Evolutionary conservation across 2,888 invertebrate species (phyloP), one percentile per base, ranked within the genome.

Genomic region (Agrilus cyanescens): DNA sequence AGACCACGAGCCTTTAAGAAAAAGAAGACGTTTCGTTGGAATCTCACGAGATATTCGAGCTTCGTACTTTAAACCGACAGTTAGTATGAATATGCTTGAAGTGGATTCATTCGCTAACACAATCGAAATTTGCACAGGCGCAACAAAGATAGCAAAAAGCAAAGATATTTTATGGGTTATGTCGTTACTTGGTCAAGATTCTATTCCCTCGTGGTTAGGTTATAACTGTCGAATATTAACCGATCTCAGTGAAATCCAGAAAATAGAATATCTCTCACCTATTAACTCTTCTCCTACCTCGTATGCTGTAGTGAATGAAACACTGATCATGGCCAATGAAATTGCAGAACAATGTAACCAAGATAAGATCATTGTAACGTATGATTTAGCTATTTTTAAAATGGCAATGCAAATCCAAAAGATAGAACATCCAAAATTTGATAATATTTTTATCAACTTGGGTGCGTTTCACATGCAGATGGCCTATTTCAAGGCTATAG

Each of bases 241-340:
- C 30, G 52, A 56, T 38, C 13, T 36, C 10, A 57, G 53, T 40
- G 38, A 49, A 38, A 53, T 34, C 6, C 57, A 58, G 37, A 52
- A 7, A 33, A 46, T 58, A 12, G 50, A 53, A 15, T 58, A 58
- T 45, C 55, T 59, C 38, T 34, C 57, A 7, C 56, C 52, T n/a
- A 61, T 59, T 32, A 60, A 61, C 47, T 20, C 15, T 10, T 61
- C 59, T 33, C 60, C 56, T 12, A 57, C 52, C 13, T 48, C 48
- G 5, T 32, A 43, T 42, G 49, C 53, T 14, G 47, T 57, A 30
- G 59, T 61, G 6, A n/a, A 55, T 13, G 53, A 59, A 51, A 61
- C 60, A 33, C 29, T 58, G 6, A 46, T 43, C 15, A 44, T 44
- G 33, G 46, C 51, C 8, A 39, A 32, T 52, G 42, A 56, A 46